Evolutionary conservation across 2,888 invertebrate species (phyloP), one percentile per base, ranked within the genome.

Genomic region (Cotesia congregata): DNA sequence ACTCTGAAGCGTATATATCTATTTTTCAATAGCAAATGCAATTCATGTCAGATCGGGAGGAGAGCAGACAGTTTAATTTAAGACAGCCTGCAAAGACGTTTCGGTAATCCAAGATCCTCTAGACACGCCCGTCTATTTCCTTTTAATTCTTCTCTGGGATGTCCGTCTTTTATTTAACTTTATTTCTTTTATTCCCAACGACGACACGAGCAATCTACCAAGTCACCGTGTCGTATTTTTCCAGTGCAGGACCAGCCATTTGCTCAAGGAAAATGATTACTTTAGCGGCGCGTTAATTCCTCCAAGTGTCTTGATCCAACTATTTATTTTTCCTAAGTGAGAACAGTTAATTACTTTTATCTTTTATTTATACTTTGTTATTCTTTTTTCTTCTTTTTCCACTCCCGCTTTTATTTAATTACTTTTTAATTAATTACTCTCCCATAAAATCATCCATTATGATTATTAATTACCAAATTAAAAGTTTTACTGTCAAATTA

Each of bases 11-110:
- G 4, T 50, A 7, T 50, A 12, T 50, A 12, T 50, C 50, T 50
- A 50, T 50, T 50, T 50, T 50, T 50, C 12, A 12, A 12, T 12
- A 30, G 30, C 3, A 50, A 50, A 12, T 50, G 50, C 12, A 50
- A 50, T 50, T 50, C 12, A 50, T 50, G 50, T 50, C 50, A 50
- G 12, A 50, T 50, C 50, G 50, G 3, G 12, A 50, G 50, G 50
- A 50, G 15, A 70, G 76, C 77, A 64, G 72, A 76, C 80, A 80
- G 78, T 80, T 80, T 80, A 80, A 80, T 80, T 80, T 76, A 77
- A 80, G 80, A 78, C 80, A 76, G 80, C 80, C 80, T 77, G 77
- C 78, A 77, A 78, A 75, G 76, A 78, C 67, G 74, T 75, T 72
- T 41, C 62, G 78, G 77, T 80, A 73, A 80, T 81, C 76, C 77